phyloP scores from a whole-genome alignment of 1,140 invertebrate species.

The Cataglyphis hispanica region DNA sequence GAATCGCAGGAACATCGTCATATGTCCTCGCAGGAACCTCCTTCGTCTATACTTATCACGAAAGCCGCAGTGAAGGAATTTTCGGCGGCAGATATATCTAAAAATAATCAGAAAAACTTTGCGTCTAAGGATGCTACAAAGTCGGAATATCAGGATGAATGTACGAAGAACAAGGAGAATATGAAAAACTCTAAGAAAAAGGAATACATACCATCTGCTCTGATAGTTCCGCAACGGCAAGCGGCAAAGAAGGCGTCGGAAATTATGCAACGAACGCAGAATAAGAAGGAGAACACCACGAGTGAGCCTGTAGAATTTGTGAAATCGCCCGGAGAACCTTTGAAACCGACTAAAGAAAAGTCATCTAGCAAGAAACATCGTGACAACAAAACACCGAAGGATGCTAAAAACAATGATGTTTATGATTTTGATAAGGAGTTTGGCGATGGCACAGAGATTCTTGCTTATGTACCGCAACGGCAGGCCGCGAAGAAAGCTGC shows the following conservation, averaged over 20 bases:
- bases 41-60: slow-evolving; percentile 88
- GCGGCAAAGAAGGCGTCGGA: slow-evolving; percentile 96
- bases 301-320: slow-evolving; percentile 74
- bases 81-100: slow-evolving; percentile 83
- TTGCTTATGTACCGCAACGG: slow-evolving; percentile 95
- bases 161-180: slow-evolving; percentile 84
- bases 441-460: slow-evolving; percentile 90
- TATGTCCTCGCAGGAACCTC: too few species aligned
- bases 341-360: slow-evolving; percentile 82
- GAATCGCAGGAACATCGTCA: slow-evolving; percentile 89
- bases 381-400: slow-evolving; percentile 81
- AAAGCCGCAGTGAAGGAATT: slow-evolving; percentile 95
- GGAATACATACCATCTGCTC: slow-evolving; percentile 90
- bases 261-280: slow-evolving; percentile 89
- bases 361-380: slow-evolving; percentile 76
- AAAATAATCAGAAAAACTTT: slow-evolving; percentile 81
- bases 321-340: slow-evolving; percentile 78
- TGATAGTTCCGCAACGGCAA: slow-evolving; percentile 96
- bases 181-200: slow-evolving; percentile 88
- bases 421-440: slow-evolving; percentile 89
- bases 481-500: slow-evolving; percentile 96
- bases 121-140: slow-evolving; percentile 71
- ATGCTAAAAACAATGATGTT: slow-evolving; percentile 85
- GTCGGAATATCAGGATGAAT: slow-evolving; percentile 75
- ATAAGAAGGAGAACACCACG: slow-evolving; percentile 79